Evolutionary conservation across 2,113 vertebrate species (phyloP), one percentile per base, ranked within the genome.

Genomic region (Gymnorhina tibicen): DNA sequence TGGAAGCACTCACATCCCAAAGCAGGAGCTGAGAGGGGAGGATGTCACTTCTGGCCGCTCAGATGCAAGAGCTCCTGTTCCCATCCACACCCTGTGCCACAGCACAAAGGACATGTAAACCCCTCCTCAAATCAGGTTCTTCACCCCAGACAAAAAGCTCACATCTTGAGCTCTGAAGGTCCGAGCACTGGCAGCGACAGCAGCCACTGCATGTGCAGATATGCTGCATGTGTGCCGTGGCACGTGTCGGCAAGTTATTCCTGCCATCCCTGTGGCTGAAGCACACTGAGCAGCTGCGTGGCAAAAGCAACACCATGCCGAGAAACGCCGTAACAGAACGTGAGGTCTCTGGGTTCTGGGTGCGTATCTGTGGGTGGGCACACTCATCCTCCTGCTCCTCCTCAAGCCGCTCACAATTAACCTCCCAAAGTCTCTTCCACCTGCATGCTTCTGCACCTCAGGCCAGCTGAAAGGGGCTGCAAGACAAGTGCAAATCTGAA

Each of bases 181-280:
- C 56, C 84, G 73, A 49, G 64, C n/a, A 11, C 46, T 37, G 53
- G 42, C 59, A 60, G 33, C 2, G 9, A 44, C 1, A 8, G 20
- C 8, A 37, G 26, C 52, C 6, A 4, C 32, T 41, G 24, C 33
- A 7, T 0, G 16, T 32, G 37, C 37, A 70, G 46, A 37, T 6
- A 46, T 62, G 56, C 41, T 84, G 6, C 49, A 18, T 0, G 9
- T 23, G 11, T 70, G 50, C 66, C 64, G 49, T 32, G 53, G 19
- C 52, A 55, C 0, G 0, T 19, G 30, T 4, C 4, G 12, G 6
- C 7, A 37, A 30, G 32, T 60, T 60, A 30, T n/a, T 63, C 56
- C 52, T 91, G 77, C 49, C 58, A 77, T 17, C 37, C 18, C n/a
- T 11, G 20, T 3, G 55, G 32, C 66, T 69, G 56, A 30, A 42